Conservation (phyloP, 2,797 vertebrate species). For the Hapalemur alaotrensis region DNA sequence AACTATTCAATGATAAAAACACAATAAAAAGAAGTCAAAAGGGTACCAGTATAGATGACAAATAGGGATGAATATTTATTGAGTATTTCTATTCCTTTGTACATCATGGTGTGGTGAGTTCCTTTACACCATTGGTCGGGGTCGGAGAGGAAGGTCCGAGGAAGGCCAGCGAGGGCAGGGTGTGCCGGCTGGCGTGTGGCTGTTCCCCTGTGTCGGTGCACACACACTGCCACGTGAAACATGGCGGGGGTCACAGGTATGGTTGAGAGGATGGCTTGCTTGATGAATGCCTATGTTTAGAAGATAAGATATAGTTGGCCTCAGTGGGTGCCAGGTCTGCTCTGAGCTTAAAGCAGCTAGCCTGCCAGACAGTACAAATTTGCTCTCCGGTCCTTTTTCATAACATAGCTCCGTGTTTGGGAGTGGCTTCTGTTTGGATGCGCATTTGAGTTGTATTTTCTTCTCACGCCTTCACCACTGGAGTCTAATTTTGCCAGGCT, state of each 20-base stretch:
- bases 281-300: background rate
- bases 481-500: too few relatives aligned
- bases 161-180: background rate
- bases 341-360: background rate
- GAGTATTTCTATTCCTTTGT: background rate
- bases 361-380: accelerated
- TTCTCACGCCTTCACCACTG: accelerated
- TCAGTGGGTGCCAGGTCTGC: background rate
- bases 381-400: background rate
- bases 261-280: too few relatives aligned
- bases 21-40: background rate
- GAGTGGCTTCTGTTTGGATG: too few relatives aligned
- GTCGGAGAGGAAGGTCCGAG: too few relatives aligned
- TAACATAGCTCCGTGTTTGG: background rate
- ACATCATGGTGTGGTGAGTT: accelerated
- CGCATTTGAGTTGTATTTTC: accelerated
- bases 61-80: background rate
- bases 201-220: accelerated
- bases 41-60: too few relatives aligned
- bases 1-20: background rate
- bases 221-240: accelerated
- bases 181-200: accelerated
- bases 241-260: accelerated
- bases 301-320: background rate
- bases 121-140: too few relatives aligned